These are phyloP conservation scores for Diadegma fenestrale DNA, from an alignment of 2,888 invertebrate genomes.

Conservation along the genomic window DNA sequence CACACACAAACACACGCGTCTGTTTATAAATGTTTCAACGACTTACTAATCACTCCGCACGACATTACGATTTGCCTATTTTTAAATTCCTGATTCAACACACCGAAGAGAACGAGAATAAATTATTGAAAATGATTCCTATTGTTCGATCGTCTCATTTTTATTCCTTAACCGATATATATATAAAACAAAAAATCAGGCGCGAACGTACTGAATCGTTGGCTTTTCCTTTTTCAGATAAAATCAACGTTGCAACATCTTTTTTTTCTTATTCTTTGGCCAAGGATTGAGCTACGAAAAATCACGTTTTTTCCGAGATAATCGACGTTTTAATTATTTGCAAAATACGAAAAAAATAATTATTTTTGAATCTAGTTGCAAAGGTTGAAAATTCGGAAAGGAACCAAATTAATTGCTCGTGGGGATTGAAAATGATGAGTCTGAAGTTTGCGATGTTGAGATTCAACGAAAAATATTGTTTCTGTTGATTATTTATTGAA, in stretches of 20 bases:
- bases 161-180: slow-evolving; percentile 20
- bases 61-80: slow-evolving; percentile 52
- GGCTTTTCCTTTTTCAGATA: background rate
- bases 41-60: slow-evolving; percentile 61
- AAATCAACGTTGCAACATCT: background rate
- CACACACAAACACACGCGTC: slow-evolving; percentile 9
- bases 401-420: background rate
- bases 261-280: background rate
- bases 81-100: slow-evolving; percentile 20
- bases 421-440: background rate
- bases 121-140: slow-evolving; percentile 45
- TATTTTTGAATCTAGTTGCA: background rate
- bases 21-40: slow-evolving; percentile 19
- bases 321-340: no score
- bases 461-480: no score
- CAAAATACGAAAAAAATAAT: background rate
- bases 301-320: no score
- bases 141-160: slow-evolving; percentile 37
- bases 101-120: slow-evolving; percentile 28
- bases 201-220: background rate
- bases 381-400: background rate
- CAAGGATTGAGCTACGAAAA: background rate
- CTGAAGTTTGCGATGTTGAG: no score
- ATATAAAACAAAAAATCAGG: background rate
- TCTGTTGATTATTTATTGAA: no score